Evolutionary conservation across 30 jellyfish, hydroid and myxozoan species (phyloP).

Genomic region (Hydractinia echinata): DNA sequence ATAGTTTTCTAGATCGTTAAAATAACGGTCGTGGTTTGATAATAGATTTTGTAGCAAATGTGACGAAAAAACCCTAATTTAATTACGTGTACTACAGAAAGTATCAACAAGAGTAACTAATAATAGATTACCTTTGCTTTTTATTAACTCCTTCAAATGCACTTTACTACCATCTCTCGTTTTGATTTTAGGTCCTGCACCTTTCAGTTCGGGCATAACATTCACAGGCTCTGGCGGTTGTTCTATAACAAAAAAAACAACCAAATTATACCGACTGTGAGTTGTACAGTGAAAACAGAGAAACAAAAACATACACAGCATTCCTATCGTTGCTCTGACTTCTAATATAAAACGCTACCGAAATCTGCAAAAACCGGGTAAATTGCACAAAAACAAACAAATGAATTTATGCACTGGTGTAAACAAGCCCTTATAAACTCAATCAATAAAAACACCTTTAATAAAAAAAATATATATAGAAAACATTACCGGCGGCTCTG

Average conservation of each 20-base stretch:
- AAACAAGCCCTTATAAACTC: neutral
- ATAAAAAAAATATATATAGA: neutral
- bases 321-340: no score
- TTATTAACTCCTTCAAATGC: slow-evolving; percentile 55
- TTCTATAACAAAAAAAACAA: no score
- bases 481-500: neutral
- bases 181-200: slow-evolving; percentile 81
- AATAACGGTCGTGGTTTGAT: neutral
- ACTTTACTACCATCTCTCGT: slow-evolving; percentile 73
- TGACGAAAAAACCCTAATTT: no score
- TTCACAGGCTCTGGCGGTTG: no score
- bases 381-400: no score
- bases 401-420: no score
- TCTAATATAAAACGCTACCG: no score
- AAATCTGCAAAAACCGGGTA: no score
- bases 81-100: neutral
- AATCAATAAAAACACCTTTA: neutral
- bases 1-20: neutral
- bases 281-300: no score
- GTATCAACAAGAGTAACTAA: neutral
- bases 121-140: neutral
- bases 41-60: no score
- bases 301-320: no score
- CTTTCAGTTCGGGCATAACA: slow-evolving; percentile 16
- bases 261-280: no score